phyloP scores from a whole-genome alignment of 2,113 vertebrate species.

The Tupaia tana region DNA sequence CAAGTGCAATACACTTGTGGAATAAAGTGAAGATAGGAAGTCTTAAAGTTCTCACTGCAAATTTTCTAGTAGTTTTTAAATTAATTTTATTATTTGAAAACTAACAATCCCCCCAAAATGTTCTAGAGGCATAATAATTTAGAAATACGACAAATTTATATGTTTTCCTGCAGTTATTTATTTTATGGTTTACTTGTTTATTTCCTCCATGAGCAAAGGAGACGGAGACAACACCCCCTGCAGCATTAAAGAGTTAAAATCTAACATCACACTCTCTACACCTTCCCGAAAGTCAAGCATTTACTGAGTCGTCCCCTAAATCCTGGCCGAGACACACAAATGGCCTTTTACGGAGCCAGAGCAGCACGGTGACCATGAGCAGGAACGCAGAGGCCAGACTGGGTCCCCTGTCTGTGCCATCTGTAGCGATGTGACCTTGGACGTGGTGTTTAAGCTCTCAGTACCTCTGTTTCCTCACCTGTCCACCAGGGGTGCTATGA shows the following conservation, averaged over 20 bases:
- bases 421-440: background rate
- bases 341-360: background rate
- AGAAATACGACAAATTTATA: background rate
- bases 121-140: background rate
- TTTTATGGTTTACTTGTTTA: too few relatives aligned
- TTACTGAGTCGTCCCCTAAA: background rate
- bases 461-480: background rate
- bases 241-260: background rate
- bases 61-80: conserved; percentile 13
- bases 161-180: background rate
- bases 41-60: background rate
- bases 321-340: background rate
- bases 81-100: conserved; percentile 43
- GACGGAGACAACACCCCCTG: too few relatives aligned
- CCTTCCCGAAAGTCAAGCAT: background rate
- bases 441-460: background rate
- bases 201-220: too few relatives aligned
- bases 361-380: background rate
- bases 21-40: background rate
- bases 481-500: background rate
- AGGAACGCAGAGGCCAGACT: background rate
- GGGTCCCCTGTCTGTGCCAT: background rate
- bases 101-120: background rate
- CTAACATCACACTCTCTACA: background rate
- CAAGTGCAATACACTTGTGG: background rate